Evolutionary conservation across 1,140 invertebrate species (phyloP), one percentile per base, ranked within the genome.

Genomic region (Eciton burchellii): DNA sequence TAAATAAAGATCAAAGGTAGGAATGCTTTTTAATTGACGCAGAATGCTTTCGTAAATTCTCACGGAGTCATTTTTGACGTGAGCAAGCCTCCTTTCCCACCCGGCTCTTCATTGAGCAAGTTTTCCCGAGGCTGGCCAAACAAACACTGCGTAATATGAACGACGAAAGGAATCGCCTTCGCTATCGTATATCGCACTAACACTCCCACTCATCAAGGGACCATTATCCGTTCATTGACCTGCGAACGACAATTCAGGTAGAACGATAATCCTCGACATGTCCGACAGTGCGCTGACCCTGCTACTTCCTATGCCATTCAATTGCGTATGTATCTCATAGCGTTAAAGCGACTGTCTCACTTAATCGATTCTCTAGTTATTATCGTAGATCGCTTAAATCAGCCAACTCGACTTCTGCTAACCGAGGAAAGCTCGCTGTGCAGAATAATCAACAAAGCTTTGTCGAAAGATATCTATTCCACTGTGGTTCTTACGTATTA

Each of bases 201-300:
- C 74, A 70, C 49, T 79, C 74, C 74, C 47, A 68, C 21, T 16
- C 9, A 57, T 70, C 63, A 24, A 68, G 29, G 56, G n/a, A 68
- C 49, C 6, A 70, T 79, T 70, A 57, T 43, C 52, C 66, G 74
- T 79, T 56, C 63, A 70, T 79, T 49, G 74, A 79, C 63, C 74
- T 11, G 35, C 21, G 74, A 57, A 70, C 52, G n/a, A 70, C 49
- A 79, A 79, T 79, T 79, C 63, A 79, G 63, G 41, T 56, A 79
- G 74, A 41, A 12, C 24, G 63, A 79, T 79, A 79, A 79, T 79
- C 49, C 52, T 68, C 35, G 29, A 79, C 63, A 57, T 79, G 63
- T 79, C 63, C 35, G 74, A 45, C 21, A 45, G 63, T 79, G 70
- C 63, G n/a, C n/a, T 79, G 74, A 79, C 65, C 41, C 74, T 79